Percentiles rank a stretch among this genome's conserved stretches.
Evolutionary conservation across 2,113 vertebrate species (phyloP).

Genomic region (Protobothrops flavoviridis): DNA sequence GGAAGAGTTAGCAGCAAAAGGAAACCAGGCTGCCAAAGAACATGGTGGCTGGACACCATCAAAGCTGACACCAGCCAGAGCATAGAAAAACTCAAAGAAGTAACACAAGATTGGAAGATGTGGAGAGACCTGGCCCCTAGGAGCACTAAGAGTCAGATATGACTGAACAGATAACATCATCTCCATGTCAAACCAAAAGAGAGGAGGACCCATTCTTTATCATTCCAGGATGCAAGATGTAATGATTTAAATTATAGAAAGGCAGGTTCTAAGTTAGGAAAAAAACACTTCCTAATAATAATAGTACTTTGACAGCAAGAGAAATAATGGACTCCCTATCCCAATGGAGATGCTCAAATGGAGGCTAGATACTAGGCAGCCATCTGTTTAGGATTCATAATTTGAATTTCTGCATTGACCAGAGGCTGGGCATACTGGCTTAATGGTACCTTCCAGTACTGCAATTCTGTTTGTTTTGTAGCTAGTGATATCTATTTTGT

Average conservation of each 20-base stretch:
- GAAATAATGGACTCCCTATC: not conserved
- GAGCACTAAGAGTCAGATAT: no score
- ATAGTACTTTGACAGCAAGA: not conserved
- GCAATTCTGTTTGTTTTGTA: slow-evolving; percentile 64
- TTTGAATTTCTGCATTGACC: not conserved
- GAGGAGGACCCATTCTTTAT: not conserved
- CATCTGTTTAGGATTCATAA: not conserved
- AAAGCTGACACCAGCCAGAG: not conserved
- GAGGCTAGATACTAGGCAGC: not conserved
- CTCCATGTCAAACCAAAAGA: not conserved
- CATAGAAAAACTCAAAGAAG: not conserved
- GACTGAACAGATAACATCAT: not conserved
- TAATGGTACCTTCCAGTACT: not conserved
- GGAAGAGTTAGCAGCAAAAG: not conserved
- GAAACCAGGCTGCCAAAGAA: not conserved
- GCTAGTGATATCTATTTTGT: slow-evolving; percentile 74
- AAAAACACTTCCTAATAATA: not conserved
- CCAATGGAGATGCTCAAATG: not conserved
- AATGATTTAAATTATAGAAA: not conserved
- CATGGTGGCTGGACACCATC: not conserved
- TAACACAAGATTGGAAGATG: not conserved
- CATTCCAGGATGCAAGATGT: not conserved
- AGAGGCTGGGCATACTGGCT: not conserved
- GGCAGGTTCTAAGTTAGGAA: not conserved
- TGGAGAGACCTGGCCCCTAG: not conserved